phyloP scores from a whole-genome alignment of 2,797 vertebrate species.

The Manis javanica region DNA sequence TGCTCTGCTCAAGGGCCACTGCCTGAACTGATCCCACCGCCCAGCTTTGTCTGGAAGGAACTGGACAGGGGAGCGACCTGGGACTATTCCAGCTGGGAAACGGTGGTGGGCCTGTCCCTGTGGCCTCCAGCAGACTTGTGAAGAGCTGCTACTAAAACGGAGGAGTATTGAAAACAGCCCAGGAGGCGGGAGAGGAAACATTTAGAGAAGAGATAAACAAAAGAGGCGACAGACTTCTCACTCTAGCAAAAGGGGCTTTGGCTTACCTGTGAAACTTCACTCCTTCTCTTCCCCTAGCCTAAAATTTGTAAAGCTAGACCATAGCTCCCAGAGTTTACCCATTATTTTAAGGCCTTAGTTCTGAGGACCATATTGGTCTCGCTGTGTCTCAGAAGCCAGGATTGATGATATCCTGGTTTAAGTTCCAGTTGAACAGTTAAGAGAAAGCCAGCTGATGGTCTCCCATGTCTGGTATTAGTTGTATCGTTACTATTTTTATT shows the following conservation, averaged over 20 bases:
- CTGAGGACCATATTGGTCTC: constrained; percentile 44
- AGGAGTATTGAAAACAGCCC: constrained; percentile 59
- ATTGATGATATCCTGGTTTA: background rate
- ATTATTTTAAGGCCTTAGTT: constrained; percentile 46
- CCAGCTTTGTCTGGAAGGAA: constrained; percentile 22
- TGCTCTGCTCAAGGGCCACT: background rate
- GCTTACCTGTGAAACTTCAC: constrained; percentile 73
- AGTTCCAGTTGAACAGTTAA: constrained; percentile 35
- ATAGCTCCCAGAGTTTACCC: background rate
- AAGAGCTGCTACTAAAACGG: constrained; percentile 57
- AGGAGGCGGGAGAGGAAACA: constrained; percentile 70
- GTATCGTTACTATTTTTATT: constrained; percentile 48
- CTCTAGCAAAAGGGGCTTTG: constrained; percentile 73
- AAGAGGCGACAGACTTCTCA: constrained; percentile 76
- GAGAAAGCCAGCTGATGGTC: background rate
- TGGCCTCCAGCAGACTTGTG: constrained; percentile 58
- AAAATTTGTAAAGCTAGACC: constrained; percentile 40
- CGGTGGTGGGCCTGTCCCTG: background rate
- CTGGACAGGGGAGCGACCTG: background rate
- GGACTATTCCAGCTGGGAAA: background rate
- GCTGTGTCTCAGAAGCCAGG: constrained; percentile 51
- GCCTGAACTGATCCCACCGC: background rate
- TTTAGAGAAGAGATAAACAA: constrained; percentile 68
- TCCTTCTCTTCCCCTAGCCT: constrained; percentile 69
- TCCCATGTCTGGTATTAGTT: background rate